Percentiles rank a stretch among this genome's conserved stretches.
Evolutionary conservation across 2,797 vertebrate genomes (phyloP).

Genomic region (Micrastur ruficollis): DNA sequence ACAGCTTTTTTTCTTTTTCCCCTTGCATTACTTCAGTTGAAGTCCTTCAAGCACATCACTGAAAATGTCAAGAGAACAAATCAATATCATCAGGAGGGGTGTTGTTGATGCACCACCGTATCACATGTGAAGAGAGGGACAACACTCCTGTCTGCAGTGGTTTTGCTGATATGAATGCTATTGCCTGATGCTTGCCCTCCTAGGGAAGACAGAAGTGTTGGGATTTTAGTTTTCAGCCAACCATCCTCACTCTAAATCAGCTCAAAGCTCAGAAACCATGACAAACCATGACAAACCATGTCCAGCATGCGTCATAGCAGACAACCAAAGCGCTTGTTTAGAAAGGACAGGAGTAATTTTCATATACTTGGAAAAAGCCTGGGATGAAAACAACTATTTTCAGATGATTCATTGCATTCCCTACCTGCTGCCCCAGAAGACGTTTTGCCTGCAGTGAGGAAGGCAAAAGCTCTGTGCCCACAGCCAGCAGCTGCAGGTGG

Average conservation of each 20-base stretch:
- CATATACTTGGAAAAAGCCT: not conserved
- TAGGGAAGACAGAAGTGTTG: not conserved
- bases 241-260: not conserved
- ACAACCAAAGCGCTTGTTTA: not conserved
- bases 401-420: not conserved
- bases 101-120: not conserved
- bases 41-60: not conserved
- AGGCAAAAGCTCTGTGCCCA: not conserved
- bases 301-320: not conserved
- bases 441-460: not conserved
- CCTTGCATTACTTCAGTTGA: not conserved
- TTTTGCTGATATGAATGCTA: not conserved
- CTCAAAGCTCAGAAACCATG: not conserved
- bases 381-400: not conserved
- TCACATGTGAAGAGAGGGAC: not conserved
- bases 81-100: not conserved
- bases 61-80: not conserved
- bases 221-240: not conserved
- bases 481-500: not conserved
- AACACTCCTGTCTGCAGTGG: not conserved
- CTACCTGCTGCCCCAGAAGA: not conserved
- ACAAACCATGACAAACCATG: not conserved
- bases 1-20: no score
- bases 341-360: not conserved
- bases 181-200: not conserved